These are phyloP conservation scores for Cyanoramphus novaezelandiae DNA, from an alignment of 2,113 vertebrate genomes.

Conservation along the genomic window DNA sequence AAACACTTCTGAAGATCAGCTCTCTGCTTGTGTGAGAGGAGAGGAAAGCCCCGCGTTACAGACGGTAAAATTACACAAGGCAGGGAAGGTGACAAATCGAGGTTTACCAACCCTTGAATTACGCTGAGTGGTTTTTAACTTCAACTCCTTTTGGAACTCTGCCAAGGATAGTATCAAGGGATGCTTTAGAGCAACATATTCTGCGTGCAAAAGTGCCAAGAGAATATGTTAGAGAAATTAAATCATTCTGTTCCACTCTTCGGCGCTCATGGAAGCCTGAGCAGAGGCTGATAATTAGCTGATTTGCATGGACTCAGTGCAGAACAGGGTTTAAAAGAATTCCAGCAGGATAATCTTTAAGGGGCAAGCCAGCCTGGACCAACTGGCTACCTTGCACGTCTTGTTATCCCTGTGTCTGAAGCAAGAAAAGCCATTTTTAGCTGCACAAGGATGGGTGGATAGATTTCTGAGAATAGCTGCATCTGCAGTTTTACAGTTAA, in stretches of 20 bases:
- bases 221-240: constrained; percentile 50
- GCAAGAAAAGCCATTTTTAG: neutral
- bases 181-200: constrained; percentile 42
- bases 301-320: constrained; percentile 28
- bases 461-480: constrained; percentile 20
- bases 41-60: constrained; percentile 16
- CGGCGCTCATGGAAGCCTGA: neutral
- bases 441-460: neutral
- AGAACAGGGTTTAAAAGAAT: constrained; percentile 40
- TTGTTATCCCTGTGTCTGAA: neutral
- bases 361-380: neutral
- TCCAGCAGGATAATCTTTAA: neutral
- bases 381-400: neutral
- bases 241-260: constrained; percentile 37
- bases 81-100: constrained; percentile 40
- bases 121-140: neutral
- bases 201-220: constrained; percentile 22
- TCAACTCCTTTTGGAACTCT: constrained; percentile 20
- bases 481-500: constrained; percentile 18
- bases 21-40: neutral
- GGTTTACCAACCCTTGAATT: constrained; percentile 21
- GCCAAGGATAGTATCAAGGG: constrained; percentile 15
- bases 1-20: neutral
- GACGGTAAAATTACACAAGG: neutral
- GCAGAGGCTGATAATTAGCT: constrained; percentile 47